phyloP scores from a whole-genome alignment of 2,113 vertebrate genomes.

The Willisornis vidua region DNA sequence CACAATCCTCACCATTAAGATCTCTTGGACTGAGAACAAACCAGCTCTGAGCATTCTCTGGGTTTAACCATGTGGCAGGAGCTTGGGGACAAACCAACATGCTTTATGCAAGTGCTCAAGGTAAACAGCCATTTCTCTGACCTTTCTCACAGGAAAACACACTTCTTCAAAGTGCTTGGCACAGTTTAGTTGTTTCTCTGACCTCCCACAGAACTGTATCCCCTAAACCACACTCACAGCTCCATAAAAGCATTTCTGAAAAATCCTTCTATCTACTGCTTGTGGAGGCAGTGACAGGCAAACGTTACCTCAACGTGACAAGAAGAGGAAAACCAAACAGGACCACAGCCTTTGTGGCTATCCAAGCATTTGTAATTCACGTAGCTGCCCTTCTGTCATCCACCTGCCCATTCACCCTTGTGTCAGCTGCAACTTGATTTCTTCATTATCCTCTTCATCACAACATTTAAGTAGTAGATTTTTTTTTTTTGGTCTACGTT shows the following conservation, averaged over 20 bases:
- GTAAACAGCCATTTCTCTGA: not conserved
- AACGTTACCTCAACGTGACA: not conserved
- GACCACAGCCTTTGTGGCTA: accelerated
- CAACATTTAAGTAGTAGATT: not conserved
- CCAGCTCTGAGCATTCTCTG: not conserved
- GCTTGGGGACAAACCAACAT: not conserved
- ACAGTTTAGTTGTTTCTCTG: not conserved
- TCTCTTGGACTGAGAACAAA: not conserved
- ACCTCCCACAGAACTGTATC: not conserved
- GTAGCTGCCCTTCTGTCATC: not conserved
- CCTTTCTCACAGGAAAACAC: not conserved
- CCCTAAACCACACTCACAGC: not conserved
- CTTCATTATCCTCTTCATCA: not conserved
- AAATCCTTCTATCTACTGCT: not conserved
- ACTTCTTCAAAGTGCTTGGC: not conserved
- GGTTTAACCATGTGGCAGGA: not conserved
- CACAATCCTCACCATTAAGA: not conserved
- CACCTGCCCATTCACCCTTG: not conserved
- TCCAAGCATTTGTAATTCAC: accelerated
- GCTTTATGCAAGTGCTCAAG: not conserved
- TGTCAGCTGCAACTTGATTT: not conserved
- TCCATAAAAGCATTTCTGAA: not conserved
- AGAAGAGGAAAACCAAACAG: not conserved
- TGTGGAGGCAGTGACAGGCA: not conserved
- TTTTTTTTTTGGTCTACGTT: not conserved